Percentiles rank a stretch among this genome's conserved stretches.
Evolutionary conservation across 2,888 invertebrate genomes (phyloP).

Genomic region (Crossocerus cetratus): DNA sequence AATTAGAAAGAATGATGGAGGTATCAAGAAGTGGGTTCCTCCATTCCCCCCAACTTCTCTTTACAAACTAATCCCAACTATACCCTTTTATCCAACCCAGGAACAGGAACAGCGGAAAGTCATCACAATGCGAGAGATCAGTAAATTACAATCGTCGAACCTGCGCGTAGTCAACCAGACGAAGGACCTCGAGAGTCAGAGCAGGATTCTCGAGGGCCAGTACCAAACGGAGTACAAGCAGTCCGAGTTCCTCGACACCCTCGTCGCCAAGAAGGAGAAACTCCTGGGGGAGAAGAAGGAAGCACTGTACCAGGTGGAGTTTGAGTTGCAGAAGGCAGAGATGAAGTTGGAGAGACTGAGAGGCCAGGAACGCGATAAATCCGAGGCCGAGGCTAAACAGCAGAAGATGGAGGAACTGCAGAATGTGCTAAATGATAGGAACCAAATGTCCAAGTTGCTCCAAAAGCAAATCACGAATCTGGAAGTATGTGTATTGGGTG

Average conservation of each 20-base stretch:
- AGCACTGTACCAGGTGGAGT: constrained; percentile 59
- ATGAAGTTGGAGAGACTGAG: constrained; percentile 64
- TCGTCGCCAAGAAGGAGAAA: constrained; percentile 59
- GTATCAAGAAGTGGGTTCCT: constrained; percentile 47
- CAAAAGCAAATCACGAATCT: constrained; percentile 79
- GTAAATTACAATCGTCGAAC: constrained; percentile 61
- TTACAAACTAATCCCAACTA: neutral
- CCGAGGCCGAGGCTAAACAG: constrained; percentile 75
- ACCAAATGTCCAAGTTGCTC: constrained; percentile 75
- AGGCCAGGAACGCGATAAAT: constrained; percentile 66
- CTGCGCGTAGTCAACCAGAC: constrained; percentile 53
- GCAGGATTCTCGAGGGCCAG: constrained; percentile 59
- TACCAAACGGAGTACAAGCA: constrained; percentile 62
- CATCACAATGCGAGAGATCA: constrained; percentile 58
- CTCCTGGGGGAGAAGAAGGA: constrained; percentile 62
- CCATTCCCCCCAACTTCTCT: neutral
- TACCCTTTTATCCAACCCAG: constrained; percentile 46
- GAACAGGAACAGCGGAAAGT: constrained; percentile 68
- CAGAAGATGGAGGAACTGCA: constrained; percentile 78
- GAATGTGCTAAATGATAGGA: constrained; percentile 73
- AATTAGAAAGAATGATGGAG: constrained; percentile 81
- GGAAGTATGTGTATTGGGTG: constrained; percentile 74
- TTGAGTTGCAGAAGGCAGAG: constrained; percentile 67
- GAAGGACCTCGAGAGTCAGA: constrained; percentile 62
- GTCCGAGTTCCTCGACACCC: constrained; percentile 53